Evolutionary conservation across 2,888 invertebrate species (phyloP), one percentile per base, ranked within the genome.

Genomic region (Chironomus tentans): DNA sequence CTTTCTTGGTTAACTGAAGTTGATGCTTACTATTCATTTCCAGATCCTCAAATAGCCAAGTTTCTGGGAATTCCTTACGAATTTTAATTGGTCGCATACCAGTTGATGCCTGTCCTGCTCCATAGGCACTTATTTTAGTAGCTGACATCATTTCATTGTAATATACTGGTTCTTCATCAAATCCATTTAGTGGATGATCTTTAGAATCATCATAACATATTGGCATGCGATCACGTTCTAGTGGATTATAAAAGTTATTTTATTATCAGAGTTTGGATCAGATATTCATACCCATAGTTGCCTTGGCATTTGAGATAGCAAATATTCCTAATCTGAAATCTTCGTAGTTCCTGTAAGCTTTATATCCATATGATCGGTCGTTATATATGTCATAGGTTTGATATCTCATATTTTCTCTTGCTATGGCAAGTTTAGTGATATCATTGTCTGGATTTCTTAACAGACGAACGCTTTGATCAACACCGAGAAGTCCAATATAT

Each of bases 401-500:
- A 62, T 74, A 74, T 3, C 13, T 4, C 0, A 18, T 47, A 4
- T 65, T 4, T 21, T 74, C 73, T 38, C 18, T 65, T 12, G 65
- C 6, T 0, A 74, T 65, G 2, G 28, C 21, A 21, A 4, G 28
- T 6, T 12, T 3, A 78, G 78, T 85, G 79, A 85, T 81, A 62
- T 88, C 90, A 80, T 92, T 91, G 77, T 91, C 91, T n/a, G 86
- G 22, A 24, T 24, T 85, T 80, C 88, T 89, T 46, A 92, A 83
- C 7, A 89, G 81, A 3, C 89, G 81, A 3, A 92, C 90, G 80
- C 90, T 89, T 81, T 93, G 89, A 82, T 96, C 95, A 4, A 93
- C 89, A 0, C 92, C 96, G 78, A 95, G 84, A 24, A 97, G 83
- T 1, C 92, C 94, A 10, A 95, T 90, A 78, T 90, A 89, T 0